Evolutionary conservation across 2,113 vertebrate species (phyloP).

Genomic region (Chaetorhynchus papuensis): DNA sequence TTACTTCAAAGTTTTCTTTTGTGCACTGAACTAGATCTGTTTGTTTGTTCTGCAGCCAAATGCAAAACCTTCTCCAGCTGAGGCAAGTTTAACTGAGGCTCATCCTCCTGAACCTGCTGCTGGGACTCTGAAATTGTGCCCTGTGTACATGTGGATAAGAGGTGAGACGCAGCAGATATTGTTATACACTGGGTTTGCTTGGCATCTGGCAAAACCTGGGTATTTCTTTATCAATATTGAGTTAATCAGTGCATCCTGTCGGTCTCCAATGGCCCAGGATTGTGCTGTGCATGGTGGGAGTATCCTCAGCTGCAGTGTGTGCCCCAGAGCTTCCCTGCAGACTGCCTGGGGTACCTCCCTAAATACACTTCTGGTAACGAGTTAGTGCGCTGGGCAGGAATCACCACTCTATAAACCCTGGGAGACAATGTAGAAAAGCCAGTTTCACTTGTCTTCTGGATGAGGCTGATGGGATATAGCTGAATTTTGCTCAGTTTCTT

Average conservation of each 20-base stretch:
- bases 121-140: background rate
- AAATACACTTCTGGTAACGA: background rate
- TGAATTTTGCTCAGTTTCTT: background rate
- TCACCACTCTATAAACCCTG: background rate
- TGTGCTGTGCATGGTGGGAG: background rate
- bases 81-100: background rate
- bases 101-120: background rate
- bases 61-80: conserved; percentile 13
- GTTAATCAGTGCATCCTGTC: background rate
- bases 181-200: background rate
- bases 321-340: background rate
- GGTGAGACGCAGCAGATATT: background rate
- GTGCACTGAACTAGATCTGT: background rate
- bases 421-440: background rate
- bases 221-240: background rate
- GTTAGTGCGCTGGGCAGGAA: background rate
- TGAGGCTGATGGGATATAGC: background rate
- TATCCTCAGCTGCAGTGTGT: background rate
- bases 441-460: background rate
- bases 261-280: background rate
- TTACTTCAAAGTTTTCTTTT: conserved; percentile 39
- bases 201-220: background rate
- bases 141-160: background rate
- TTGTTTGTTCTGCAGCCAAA: conserved; percentile 57
- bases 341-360: background rate